Evolutionary conservation across 1,140 invertebrate genomes (phyloP).

Genomic region (Drosophila murphyi): DNA sequence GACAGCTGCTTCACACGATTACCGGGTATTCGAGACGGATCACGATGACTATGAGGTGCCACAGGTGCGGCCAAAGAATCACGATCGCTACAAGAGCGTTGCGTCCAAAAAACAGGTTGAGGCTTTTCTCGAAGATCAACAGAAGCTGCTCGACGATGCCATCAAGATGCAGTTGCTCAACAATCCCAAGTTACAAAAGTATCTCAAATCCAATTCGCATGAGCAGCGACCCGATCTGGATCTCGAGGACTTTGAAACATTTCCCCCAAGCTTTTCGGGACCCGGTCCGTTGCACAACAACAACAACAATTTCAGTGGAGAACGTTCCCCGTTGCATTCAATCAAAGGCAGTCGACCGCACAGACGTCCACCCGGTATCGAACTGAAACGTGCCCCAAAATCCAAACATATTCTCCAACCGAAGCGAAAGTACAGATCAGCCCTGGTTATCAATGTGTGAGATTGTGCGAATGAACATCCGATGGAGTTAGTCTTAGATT

Average conservation of each 20-base stretch:
- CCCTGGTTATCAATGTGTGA: conserved; percentile 79
- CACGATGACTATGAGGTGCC: conserved; percentile 68
- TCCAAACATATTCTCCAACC: conserved; percentile 62
- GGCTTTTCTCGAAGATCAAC: conserved; percentile 76
- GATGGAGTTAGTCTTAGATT: conserved; percentile 23
- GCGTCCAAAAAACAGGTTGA: conserved; percentile 82
- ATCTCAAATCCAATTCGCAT: conserved; percentile 64
- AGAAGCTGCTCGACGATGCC: conserved; percentile 74
- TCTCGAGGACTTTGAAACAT: conserved; percentile 69
- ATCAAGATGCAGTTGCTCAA: conserved; percentile 74
- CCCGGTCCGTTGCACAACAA: conserved; percentile 55
- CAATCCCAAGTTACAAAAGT: conserved; percentile 78
- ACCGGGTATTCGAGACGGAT: conserved; percentile 73
- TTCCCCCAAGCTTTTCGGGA: conserved; percentile 59
- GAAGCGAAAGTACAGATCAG: conserved; percentile 69
- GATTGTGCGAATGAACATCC: not conserved
- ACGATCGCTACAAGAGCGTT: conserved; percentile 74
- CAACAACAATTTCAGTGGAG: conserved; percentile 33
- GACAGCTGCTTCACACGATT: conserved; percentile 51
- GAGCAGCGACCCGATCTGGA: conserved; percentile 67
- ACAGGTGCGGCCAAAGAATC: conserved; percentile 28
- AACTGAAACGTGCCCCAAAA: conserved; percentile 55
- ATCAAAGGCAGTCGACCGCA: conserved; percentile 48
- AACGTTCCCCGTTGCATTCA: conserved; percentile 29
- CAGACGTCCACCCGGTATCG: conserved; percentile 50